Conservation (phyloP, 2,888 invertebrate species). For the Melolontha melolontha region DNA sequence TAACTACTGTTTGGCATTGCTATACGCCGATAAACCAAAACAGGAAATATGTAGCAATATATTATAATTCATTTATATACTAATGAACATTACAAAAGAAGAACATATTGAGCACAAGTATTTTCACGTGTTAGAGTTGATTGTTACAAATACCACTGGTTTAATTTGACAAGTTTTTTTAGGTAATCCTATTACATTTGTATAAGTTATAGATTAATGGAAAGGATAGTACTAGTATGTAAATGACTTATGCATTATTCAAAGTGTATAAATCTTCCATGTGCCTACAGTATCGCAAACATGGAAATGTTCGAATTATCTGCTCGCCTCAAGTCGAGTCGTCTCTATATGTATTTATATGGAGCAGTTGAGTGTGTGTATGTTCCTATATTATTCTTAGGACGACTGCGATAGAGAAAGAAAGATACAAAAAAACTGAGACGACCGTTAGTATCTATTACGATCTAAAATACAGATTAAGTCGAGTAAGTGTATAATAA, state of each 20-base stretch:
- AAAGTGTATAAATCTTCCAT: conserved; percentile 29
- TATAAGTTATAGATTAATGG: conserved; percentile 38
- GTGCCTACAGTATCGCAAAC: conserved; percentile 11
- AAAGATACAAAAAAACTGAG: conserved; percentile 1
- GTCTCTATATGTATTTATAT: conserved; percentile 8
- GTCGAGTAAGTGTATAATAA: conserved; percentile 1
- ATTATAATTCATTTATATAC: conserved; percentile 5
- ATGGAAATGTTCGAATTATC: conserved; percentile 23
- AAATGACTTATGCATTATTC: conserved; percentile 36
- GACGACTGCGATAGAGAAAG: conserved; percentile 10
- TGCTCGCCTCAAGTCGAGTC: conserved; percentile 1
- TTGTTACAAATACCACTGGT: conserved; percentile 32
- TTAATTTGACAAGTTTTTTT: conserved; percentile 37
- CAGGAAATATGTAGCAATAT: too few relatives aligned
- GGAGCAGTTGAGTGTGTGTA: conserved; percentile 24
- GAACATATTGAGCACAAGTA: conserved; percentile 1
- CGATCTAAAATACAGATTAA: conserved; percentile 25
- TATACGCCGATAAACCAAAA: too few relatives aligned
- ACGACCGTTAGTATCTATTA: conserved; percentile 31
- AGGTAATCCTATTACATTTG: conserved; percentile 33
- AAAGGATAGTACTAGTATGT: conserved; percentile 28
- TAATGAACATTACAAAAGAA: conserved; percentile 22
- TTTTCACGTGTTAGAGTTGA: conserved; percentile 22
- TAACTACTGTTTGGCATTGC: too few relatives aligned
- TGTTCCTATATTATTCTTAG: background rate